Conservation (phyloP, 2,113 vertebrate genomes). For the Rhinopithecus roxellana region DNA sequence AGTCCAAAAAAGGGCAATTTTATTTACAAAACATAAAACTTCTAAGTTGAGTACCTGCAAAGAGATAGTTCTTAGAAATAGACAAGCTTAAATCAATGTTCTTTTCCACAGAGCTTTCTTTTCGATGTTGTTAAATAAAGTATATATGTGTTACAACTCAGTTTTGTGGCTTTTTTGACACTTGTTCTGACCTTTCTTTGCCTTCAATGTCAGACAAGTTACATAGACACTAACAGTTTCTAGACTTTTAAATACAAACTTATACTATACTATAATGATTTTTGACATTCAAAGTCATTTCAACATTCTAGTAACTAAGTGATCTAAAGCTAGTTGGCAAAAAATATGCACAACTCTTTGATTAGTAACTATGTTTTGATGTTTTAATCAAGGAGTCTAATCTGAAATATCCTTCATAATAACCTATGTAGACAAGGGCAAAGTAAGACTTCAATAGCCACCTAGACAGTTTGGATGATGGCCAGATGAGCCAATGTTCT, state of each 20-base stretch:
- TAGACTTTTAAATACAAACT: slow-evolving; percentile 24
- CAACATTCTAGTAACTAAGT: slow-evolving; percentile 9
- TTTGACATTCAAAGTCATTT: slow-evolving; percentile 35
- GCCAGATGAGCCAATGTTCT: slow-evolving; percentile 57
- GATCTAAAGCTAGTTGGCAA: background rate
- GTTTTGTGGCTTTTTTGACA: background rate
- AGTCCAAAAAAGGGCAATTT: background rate
- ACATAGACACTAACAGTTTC: background rate
- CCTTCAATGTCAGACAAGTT: background rate
- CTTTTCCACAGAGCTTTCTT: background rate
- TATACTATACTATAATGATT: background rate
- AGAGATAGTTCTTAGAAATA: background rate
- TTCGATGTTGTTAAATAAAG: background rate
- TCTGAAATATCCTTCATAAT: slow-evolving; percentile 54
- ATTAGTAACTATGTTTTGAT: slow-evolving; percentile 15
- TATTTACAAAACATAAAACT: background rate
- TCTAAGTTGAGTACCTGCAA: background rate
- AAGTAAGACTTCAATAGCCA: background rate
- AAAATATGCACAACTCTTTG: background rate
- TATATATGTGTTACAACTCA: background rate
- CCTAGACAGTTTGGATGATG: slow-evolving; percentile 22
- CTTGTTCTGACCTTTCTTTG: slow-evolving; percentile 49
- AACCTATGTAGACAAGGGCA: slow-evolving; percentile 16
- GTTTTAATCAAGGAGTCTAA: slow-evolving; percentile 17
- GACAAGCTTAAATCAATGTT: background rate